These are phyloP conservation scores for Incurvaria masculella DNA, from an alignment of 2,888 invertebrate species.

Conservation along the genomic window DNA sequence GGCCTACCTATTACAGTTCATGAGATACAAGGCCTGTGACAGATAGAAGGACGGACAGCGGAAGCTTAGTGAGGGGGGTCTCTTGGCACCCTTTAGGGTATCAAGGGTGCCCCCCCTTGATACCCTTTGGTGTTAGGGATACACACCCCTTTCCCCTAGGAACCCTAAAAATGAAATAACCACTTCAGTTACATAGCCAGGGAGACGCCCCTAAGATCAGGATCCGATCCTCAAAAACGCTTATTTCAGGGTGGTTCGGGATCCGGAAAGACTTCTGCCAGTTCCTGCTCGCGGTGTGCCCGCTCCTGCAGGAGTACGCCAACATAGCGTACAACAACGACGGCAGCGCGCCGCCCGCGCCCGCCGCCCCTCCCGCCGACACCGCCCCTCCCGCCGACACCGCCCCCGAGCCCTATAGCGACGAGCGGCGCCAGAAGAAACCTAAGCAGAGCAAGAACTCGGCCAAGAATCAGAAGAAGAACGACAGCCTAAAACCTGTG, in stretches of 20 bases:
- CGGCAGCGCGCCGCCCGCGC: conserved; percentile 28
- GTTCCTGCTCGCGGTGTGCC: conserved; percentile 92
- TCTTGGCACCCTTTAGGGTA: too few relatives aligned
- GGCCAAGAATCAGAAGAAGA: conserved; percentile 68
- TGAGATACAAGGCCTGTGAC: too few relatives aligned
- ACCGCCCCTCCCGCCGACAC: conserved; percentile 41
- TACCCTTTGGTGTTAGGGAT: too few relatives aligned
- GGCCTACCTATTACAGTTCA: too few relatives aligned
- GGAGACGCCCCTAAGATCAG: not conserved
- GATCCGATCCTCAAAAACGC: conserved; percentile 13
- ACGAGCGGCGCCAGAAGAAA: conserved; percentile 43
- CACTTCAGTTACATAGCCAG: not conserved
- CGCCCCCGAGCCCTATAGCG: conserved; percentile 42
- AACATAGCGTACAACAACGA: conserved; percentile 92
- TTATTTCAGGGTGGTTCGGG: conserved; percentile 94
- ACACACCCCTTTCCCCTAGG: too few relatives aligned
- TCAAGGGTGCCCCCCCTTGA: too few relatives aligned
- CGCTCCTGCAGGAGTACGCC: conserved; percentile 95
- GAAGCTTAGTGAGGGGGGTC: too few relatives aligned
- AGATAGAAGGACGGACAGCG: too few relatives aligned
- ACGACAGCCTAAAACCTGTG: conserved; percentile 79
- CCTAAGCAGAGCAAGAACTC: conserved; percentile 59
- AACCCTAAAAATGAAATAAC: not conserved
- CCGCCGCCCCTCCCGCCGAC: conserved; percentile 36
- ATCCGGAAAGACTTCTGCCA: conserved; percentile 97